Evolutionary conservation across 2,888 invertebrate genomes (phyloP).

Genomic region (Drosophila acutilabella): DNA sequence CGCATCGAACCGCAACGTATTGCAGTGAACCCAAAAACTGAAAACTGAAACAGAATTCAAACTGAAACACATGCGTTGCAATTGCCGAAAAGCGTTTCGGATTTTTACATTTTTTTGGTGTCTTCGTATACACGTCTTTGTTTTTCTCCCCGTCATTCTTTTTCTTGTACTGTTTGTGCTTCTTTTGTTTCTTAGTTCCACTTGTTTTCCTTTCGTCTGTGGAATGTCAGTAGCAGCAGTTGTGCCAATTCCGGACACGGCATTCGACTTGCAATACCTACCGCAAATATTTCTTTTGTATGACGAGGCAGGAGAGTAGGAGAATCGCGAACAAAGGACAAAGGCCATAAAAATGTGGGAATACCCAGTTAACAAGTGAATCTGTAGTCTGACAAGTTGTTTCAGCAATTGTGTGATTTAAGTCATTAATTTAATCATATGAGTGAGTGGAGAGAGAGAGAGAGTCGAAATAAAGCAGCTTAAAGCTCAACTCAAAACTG

Average conservation of each 20-base stretch:
- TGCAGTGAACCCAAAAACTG: conserved; percentile 10
- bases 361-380: too few relatives aligned
- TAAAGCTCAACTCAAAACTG: not conserved
- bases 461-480: not conserved
- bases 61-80: conserved; percentile 30
- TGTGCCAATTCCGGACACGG: conserved; percentile 35
- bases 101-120: conserved; percentile 10
- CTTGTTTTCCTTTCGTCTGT: not conserved
- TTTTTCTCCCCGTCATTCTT: not conserved
- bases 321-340: conserved; percentile 33
- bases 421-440: too few relatives aligned
- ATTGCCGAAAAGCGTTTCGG: conserved; percentile 13
- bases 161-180: not conserved
- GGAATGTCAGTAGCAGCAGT: conserved; percentile 42
- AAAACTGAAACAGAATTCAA: not conserved
- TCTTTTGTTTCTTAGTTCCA: not conserved
- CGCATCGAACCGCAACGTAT: conserved; percentile 25
- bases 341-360: too few relatives aligned
- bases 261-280: conserved; percentile 43
- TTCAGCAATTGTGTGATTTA: not conserved
- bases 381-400: not conserved
- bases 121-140: not conserved
- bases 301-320: conserved; percentile 24
- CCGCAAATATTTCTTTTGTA: conserved; percentile 57
- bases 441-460: too few relatives aligned